Percentiles rank a stretch among this genome's conserved stretches.
Conservation (phyloP, 2,113 vertebrate genomes). For the Phainopepla nitens region DNA sequence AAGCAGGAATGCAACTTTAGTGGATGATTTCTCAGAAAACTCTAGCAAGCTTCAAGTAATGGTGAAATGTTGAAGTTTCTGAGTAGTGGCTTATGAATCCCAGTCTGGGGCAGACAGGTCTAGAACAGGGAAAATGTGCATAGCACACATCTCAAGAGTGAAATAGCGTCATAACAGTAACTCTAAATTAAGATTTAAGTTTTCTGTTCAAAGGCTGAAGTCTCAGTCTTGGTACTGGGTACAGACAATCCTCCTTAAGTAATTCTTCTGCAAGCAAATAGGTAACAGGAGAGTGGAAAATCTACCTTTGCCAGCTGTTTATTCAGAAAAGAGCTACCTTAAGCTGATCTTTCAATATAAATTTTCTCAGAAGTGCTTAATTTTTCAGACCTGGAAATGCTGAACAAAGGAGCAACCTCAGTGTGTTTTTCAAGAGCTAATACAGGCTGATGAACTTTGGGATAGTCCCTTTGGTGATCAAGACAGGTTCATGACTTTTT, state of each 20-base stretch:
- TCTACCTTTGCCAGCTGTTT: rapidly evolving
- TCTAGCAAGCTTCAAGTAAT: rapidly evolving
- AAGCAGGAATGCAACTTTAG: not conserved
- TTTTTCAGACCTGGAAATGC: not conserved
- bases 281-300: not conserved
- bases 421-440: not conserved
- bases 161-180: not conserved
- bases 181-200: not conserved
- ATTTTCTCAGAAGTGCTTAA: not conserved
- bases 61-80: not conserved
- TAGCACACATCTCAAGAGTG: not conserved
- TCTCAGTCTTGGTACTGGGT: not conserved
- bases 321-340: not conserved
- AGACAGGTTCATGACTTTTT: not conserved
- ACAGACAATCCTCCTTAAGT: not conserved
- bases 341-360: not conserved
- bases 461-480: not conserved
- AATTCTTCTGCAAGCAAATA: not conserved
- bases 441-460: not conserved
- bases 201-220: not conserved
- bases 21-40: not conserved
- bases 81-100: not conserved
- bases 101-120: rapidly evolving
- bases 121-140: not conserved
- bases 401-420: not conserved